Evolutionary conservation across 2,888 invertebrate genomes (phyloP).

Genomic region (Blomia tropicalis): DNA sequence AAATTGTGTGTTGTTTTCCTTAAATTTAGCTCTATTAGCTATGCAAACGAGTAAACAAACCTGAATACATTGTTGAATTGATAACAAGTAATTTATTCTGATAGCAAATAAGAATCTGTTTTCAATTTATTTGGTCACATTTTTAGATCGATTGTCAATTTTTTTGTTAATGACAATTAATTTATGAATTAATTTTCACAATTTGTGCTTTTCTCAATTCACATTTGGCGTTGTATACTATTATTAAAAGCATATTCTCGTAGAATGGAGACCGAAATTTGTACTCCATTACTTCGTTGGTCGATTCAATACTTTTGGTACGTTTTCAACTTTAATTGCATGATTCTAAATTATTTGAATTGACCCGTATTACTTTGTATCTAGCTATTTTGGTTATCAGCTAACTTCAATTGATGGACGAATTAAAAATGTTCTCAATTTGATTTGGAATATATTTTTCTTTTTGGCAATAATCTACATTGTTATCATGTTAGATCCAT

Average conservation of each 20-base stretch:
- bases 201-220: too few relatives aligned
- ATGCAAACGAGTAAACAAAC: background rate
- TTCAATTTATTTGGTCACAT: too few relatives aligned
- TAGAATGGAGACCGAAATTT: background rate
- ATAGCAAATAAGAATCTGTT: too few relatives aligned
- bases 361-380: background rate
- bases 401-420: background rate
- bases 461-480: background rate
- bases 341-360: background rate
- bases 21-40: background rate
- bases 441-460: background rate
- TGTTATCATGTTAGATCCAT: background rate
- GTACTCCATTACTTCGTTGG: background rate
- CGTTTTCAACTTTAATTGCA: too few relatives aligned
- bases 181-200: too few relatives aligned
- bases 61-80: too few relatives aligned
- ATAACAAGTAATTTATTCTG: too few relatives aligned
- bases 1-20: background rate
- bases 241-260: background rate
- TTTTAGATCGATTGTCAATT: too few relatives aligned
- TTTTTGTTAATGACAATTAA: too few relatives aligned
- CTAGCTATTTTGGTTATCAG: background rate
- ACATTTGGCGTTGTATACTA: background rate
- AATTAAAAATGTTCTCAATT: background rate
- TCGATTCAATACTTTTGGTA: background rate